phyloP scores from a whole-genome alignment of 2,113 vertebrate genomes.

The Lagopus muta region DNA sequence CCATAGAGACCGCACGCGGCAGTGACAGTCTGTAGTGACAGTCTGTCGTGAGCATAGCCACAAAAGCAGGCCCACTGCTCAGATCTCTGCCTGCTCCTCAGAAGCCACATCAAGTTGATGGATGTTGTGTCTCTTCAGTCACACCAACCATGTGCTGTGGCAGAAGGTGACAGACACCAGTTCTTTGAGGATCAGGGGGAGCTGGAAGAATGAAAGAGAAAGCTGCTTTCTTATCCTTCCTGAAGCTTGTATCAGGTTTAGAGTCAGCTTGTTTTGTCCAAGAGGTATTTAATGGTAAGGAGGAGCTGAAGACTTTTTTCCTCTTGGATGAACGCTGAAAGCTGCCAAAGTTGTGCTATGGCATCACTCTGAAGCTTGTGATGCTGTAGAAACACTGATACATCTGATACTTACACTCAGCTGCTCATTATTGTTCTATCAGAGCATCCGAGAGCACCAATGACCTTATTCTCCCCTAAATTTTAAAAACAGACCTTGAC shows the following conservation, averaged over 20 bases:
- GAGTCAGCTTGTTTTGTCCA: neutral
- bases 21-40: neutral
- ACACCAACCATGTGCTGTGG: fast-evolving
- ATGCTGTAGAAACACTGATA: neutral
- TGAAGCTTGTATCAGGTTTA: neutral
- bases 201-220: neutral
- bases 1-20: fast-evolving
- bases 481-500: neutral
- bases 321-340: neutral
- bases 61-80: fast-evolving
- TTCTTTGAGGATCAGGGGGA: neutral
- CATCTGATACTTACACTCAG: neutral
- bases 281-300: fast-evolving
- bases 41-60: neutral
- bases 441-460: neutral
- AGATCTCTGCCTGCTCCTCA: too few species aligned
- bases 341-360: neutral
- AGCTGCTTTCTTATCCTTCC: neutral
- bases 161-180: neutral
- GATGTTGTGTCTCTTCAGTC: neutral
- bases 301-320: neutral
- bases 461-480: neutral
- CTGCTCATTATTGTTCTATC: neutral
- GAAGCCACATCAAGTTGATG: neutral
- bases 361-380: neutral